Conservation (phyloP, 37 sponge, comb jelly and placozoan species). For the Haliclona indistincta region DNA sequence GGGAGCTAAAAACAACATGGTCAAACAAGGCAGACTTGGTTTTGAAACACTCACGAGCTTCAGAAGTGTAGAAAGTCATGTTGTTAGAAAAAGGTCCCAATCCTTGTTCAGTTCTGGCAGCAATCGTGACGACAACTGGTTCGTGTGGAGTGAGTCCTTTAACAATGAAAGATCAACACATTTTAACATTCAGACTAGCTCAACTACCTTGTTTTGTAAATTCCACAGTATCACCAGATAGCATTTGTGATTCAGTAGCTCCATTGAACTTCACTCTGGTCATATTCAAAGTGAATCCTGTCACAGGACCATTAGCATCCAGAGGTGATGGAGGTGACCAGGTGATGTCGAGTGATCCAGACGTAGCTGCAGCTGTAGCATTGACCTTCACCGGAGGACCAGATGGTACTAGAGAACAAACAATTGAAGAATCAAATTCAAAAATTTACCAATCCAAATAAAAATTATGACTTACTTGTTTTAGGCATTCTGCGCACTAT, state of each 20-base stretch:
- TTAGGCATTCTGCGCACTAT: background rate
- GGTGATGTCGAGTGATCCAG: background rate
- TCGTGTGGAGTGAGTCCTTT: background rate
- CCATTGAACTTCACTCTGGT: background rate
- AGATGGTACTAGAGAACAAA: background rate
- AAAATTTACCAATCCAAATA: too few species aligned
- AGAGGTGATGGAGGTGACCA: constrained; percentile 26
- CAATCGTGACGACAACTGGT: background rate
- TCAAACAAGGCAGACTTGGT: too few species aligned
- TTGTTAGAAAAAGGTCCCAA: constrained; percentile 1
- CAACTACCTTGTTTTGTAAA: background rate
- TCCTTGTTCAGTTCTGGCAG: constrained; percentile 6
- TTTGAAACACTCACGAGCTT: background rate
- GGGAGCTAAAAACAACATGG: background rate
- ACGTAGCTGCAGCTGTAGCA: background rate
- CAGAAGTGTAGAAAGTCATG: background rate
- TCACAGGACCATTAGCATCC: constrained; percentile 18
- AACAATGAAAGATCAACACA: background rate
- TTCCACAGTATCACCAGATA: too few species aligned
- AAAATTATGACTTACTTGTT: constrained; percentile 2
- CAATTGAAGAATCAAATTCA: too few species aligned
- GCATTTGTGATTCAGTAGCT: too few species aligned
- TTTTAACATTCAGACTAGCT: background rate
- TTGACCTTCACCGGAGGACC: background rate
- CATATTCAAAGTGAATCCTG: background rate